Evolutionary conservation across 92 coral and sea anemone species (phyloP).

Genomic region (Zoanthus solanderi): DNA sequence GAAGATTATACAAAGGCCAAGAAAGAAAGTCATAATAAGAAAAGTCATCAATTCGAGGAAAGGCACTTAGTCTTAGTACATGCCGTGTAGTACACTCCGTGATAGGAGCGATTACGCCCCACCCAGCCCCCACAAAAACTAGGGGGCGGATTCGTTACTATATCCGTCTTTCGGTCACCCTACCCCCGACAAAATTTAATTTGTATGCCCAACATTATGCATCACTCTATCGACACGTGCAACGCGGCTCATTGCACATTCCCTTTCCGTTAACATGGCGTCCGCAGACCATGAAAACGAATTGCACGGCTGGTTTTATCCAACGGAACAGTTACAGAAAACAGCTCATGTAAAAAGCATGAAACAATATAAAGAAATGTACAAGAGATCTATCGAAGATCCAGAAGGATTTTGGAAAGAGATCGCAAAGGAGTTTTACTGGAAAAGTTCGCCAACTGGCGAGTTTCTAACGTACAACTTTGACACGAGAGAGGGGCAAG

Average conservation of each 20-base stretch:
- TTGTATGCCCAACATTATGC: neutral
- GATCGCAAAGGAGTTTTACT: constrained; percentile 83
- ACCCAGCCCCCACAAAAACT: too few species aligned
- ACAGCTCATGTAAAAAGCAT: constrained; percentile 88
- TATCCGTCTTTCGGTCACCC: neutral
- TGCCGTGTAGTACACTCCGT: too few species aligned
- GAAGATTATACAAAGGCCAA: too few species aligned
- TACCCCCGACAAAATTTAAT: neutral
- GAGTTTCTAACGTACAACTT: constrained; percentile 87
- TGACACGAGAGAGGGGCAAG: constrained; percentile 77
- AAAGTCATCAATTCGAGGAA: too few species aligned
- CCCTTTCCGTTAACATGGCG: constrained; percentile 65
- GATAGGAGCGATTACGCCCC: too few species aligned
- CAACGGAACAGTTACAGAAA: constrained; percentile 72
- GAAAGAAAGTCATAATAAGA: too few species aligned
- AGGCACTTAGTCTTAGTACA: too few species aligned
- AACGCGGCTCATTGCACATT: neutral
- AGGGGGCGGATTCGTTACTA: too few species aligned
- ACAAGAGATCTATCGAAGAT: constrained; percentile 82
- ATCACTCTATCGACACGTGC: constrained; percentile 10
- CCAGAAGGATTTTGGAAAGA: constrained; percentile 98
- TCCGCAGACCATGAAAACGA: constrained; percentile 74
- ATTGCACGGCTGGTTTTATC: constrained; percentile 83
- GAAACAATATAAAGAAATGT: constrained; percentile 84
- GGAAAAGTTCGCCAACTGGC: constrained; percentile 87